Evolutionary conservation across 2,888 invertebrate species (phyloP).

Genomic region (Diogma glabrata): DNA sequence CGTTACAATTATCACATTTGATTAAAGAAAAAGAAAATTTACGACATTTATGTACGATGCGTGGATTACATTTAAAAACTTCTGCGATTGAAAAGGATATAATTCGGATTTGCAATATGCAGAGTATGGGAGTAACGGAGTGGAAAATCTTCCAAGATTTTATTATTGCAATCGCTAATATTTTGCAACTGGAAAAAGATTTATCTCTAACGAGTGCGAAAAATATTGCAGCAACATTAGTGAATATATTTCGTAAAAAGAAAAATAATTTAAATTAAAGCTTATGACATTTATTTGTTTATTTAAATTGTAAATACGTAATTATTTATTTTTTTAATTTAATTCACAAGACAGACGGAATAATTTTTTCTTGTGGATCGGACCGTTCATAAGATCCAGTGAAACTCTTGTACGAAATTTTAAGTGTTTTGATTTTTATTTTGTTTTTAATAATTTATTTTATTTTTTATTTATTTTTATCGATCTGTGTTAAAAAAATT

Average conservation of each 20-base stretch:
- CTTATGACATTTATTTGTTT: slow-evolving; percentile 22
- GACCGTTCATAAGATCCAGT: no score
- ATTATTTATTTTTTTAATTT: slow-evolving; percentile 18
- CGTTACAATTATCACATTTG: slow-evolving; percentile 66
- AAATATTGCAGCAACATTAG: slow-evolving; percentile 61
- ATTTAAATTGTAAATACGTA: slow-evolving; percentile 37
- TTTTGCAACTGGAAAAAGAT: slow-evolving; percentile 66
- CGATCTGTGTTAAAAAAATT: no score
- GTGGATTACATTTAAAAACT: slow-evolving; percentile 58
- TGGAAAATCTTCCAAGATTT: slow-evolving; percentile 68
- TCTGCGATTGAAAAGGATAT: slow-evolving; percentile 37
- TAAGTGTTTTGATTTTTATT: no score
- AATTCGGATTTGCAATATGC: slow-evolving; percentile 66
- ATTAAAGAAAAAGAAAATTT: slow-evolving; percentile 67
- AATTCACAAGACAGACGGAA: slow-evolving; percentile 9
- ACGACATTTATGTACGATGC: slow-evolving; percentile 63
- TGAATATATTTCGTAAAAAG: slow-evolving; percentile 62
- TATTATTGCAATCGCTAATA: slow-evolving; percentile 61
- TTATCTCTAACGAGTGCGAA: slow-evolving; percentile 60
- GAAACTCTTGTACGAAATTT: no score
- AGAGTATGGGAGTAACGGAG: slow-evolving; percentile 66
- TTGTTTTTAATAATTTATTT: no score
- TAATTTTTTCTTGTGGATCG: no score
- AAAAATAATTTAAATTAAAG: slow-evolving; percentile 42
- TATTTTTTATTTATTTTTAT: no score